Evolutionary conservation across 1,140 invertebrate species (phyloP).

Genomic region (Drosophila mauritiana): DNA sequence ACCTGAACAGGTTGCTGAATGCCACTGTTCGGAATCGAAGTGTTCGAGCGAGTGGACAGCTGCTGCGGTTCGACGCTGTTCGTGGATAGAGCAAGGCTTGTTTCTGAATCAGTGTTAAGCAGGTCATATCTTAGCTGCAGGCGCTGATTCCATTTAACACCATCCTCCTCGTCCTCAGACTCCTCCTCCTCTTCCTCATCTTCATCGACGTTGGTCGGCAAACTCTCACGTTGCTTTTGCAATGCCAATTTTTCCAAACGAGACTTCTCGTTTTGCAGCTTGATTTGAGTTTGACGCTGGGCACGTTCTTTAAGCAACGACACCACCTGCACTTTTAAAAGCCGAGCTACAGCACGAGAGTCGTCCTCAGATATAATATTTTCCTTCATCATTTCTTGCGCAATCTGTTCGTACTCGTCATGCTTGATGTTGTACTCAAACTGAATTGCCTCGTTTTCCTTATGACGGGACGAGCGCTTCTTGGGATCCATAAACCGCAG

Average conservation of each 20-base stretch:
- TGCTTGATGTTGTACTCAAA: conserved; percentile 98
- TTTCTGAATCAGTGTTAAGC: conserved; percentile 71
- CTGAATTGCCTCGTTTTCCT: conserved; percentile 99
- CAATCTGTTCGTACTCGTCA: conserved; percentile 97
- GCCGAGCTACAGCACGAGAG: conserved; percentile 93
- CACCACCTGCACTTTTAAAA: conserved; percentile 88
- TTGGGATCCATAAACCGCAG: conserved; percentile 98
- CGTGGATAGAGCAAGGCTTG: conserved; percentile 60
- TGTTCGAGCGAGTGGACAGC: conserved; percentile 48
- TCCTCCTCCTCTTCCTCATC: conserved; percentile 82
- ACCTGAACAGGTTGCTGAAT: conserved; percentile 37
- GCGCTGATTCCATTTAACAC: conserved; percentile 71
- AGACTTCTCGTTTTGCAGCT: conserved; percentile 82
- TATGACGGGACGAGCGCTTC: conserved; percentile 91
- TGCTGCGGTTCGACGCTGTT: conserved; percentile 68
- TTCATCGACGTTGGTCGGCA: conserved; percentile 84
- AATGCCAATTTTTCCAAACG: conserved; percentile 85
- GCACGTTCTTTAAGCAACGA: conserved; percentile 85
- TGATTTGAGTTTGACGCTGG: conserved; percentile 86
- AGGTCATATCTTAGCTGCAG: conserved; percentile 64
- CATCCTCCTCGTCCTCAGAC: conserved; percentile 77
- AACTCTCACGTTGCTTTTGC: conserved; percentile 87
- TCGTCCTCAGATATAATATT: conserved; percentile 96
- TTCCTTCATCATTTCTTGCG: conserved; percentile 97
- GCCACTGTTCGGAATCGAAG: conserved; percentile 62